Percentiles rank a stretch among this genome's conserved stretches.
These are phyloP conservation scores for Trachelus tabidus DNA, from an alignment of 2,888 invertebrate genomes.

Conservation along the genomic window DNA sequence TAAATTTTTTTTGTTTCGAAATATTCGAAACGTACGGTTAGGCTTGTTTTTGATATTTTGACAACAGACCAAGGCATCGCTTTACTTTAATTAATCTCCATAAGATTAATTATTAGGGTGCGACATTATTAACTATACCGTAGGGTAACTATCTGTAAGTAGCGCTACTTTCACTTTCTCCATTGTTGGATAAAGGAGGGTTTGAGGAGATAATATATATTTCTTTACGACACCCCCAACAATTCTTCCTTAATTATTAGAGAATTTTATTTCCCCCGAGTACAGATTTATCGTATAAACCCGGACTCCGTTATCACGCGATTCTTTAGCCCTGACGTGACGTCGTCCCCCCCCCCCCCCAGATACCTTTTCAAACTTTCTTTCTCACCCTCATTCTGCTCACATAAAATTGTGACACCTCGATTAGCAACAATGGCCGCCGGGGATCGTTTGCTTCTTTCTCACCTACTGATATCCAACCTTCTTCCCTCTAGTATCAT, in stretches of 20 bases:
- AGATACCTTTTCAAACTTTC: neutral
- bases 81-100: neutral
- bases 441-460: neutral
- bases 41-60: neutral
- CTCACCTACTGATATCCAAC: neutral
- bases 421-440: neutral
- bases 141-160: neutral
- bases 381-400: neutral
- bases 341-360: too few species aligned
- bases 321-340: neutral
- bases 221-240: neutral
- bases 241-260: neutral
- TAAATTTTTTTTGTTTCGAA: neutral
- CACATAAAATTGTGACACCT: neutral
- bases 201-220: neutral
- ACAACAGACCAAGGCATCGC: neutral
- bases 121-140: neutral
- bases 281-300: neutral
- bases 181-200: neutral
- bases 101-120: neutral
- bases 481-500: neutral
- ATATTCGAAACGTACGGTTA: neutral
- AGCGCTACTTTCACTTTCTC: too few species aligned
- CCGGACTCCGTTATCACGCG: neutral
- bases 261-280: neutral